Evolutionary conservation across 2,888 invertebrate species (phyloP), one percentile per base, ranked within the genome.

Genomic region (Miltochrista miniata): DNA sequence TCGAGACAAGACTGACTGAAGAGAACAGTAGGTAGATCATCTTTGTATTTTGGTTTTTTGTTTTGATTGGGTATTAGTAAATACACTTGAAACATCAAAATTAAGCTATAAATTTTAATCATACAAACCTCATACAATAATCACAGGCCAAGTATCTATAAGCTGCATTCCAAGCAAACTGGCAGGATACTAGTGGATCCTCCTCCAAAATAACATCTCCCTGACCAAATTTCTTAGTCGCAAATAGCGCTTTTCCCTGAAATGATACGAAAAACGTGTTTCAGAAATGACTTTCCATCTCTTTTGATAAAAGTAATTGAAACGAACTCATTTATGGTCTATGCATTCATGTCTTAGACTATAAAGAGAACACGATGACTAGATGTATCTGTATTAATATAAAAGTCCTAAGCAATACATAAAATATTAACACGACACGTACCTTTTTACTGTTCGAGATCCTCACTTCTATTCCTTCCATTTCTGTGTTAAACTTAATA

Each of bases 151-250:
- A 87, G 83, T 98, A 99, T 66, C 95, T 93, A 80, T 97, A 98
- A 0, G 95, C 93, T 34, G 94, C 93, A 87, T 98, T 99, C 98
- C 98, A 99, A 7, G 96, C 94, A 85, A 98, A 98, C 84, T 99
- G 98, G 71, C 96, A 95, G 14, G 96, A 96, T 24, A 98, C 95
- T 47, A 99, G 83, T 0, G 99, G 98, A 56, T 94, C 94, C 81
- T 99, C 99, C 82, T 96, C 95, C 66, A 99, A 94, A 58, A 99
- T 96, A 9, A 95, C 87, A 69, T 96, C 96, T 0, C 95, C 97
- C 61, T 92, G 85, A 42, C 93, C 93, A 70, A 95, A 95, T 15
- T 88, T 78, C 68, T 93, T 94, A 1, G 93, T 93, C 0, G 98
- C 96, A 86, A 96, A 95, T 63, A 98, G 87, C 0, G 96, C 96